Base-by-base conservation (phyloP, 1,140 invertebrate genomes). In the Odontomachus brunneus region DNA sequence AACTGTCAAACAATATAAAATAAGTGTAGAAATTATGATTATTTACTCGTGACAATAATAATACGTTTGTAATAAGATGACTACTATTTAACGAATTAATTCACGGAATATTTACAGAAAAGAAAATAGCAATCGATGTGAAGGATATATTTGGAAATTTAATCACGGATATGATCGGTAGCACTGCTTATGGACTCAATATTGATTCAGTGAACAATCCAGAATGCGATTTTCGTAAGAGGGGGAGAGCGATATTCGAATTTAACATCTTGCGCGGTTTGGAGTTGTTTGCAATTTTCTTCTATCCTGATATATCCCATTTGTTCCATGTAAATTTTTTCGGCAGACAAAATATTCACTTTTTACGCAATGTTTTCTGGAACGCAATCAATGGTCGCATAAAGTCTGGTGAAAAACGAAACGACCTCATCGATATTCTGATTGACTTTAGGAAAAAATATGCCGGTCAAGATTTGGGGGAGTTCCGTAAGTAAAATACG, bases 131-230 rank as follows among this genome's bases (percentile, higher is more conserved):
- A 0, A 59, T 95, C 0, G 92, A 94, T 65, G 76, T 94, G 0
- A 94, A 93, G 66, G 93, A 95, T 19, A 44, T 95, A 0, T 91
- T 94, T 38, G 93, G 91, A 0, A 93, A 92, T n/a, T 96, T 95
- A 78, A 95, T 95, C 0, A 96, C 96, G 49, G 96, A 97, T 84
- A 92, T 96, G 1, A 96, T 96, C 24, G 95, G 94, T 2, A 93
- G 92, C 4, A 95, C 95, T 51, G 95, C 94, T 14, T 96, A 95
- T 83, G 96, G 96, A 4, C 85, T 96, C 7, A 90, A 95, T 0
- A 93, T 94, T 1, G 94, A 96, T 83, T 95, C 95, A 1, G 85
- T 96, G 5, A 91, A 93, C 1, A 92, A 96, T 67, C 92, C 93
- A 0, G 69, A 94, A 0, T 84, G 89, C 0, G 84, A 89, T 24